A percentile compares a stretch with the other conserved stretches of the same genome.
These are phyloP conservation scores for Mormyrops attenuatus DNA, from an alignment of 2,797 vertebrate genomes.

Conservation along the genomic window DNA sequence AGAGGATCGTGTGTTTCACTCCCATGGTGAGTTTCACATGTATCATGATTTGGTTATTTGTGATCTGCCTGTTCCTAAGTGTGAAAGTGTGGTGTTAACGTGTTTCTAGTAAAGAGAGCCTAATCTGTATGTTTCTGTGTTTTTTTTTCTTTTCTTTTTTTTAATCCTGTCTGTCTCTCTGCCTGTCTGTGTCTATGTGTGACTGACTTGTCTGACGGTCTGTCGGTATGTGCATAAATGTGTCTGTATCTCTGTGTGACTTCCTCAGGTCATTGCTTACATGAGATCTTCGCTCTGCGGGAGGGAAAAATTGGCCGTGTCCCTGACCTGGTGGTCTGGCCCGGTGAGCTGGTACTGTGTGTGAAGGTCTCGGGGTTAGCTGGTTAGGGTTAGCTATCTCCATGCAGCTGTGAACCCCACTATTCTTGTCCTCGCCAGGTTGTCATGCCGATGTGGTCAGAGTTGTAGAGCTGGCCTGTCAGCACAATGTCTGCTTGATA, in stretches of 20 bases:
- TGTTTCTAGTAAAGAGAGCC: not conserved
- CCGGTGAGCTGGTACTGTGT: conserved; percentile 71
- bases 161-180: not conserved
- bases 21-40: conserved; percentile 72
- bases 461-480: conserved; percentile 89
- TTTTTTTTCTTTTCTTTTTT: not conserved
- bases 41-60: not conserved
- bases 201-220: not conserved
- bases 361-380: not conserved
- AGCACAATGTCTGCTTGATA: conserved; percentile 91
- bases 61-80: not conserved
- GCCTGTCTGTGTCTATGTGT: not conserved
- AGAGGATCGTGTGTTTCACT: conserved; percentile 88
- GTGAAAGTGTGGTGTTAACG: not conserved
- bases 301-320: conserved; percentile 86
- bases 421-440: conserved; percentile 54
- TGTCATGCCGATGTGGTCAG: conserved; percentile 90
- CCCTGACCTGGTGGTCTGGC: conserved; percentile 95
- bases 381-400: not conserved
- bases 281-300: conserved; percentile 91
- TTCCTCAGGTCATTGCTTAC: conserved; percentile 85
- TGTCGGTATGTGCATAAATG: not conserved
- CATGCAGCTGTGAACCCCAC: not conserved
- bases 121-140: not conserved
- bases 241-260: not conserved